Evolutionary conservation across 2,888 invertebrate genomes (phyloP), one percentile per base, ranked within the genome.

Genomic region (Diarsia mendica): DNA sequence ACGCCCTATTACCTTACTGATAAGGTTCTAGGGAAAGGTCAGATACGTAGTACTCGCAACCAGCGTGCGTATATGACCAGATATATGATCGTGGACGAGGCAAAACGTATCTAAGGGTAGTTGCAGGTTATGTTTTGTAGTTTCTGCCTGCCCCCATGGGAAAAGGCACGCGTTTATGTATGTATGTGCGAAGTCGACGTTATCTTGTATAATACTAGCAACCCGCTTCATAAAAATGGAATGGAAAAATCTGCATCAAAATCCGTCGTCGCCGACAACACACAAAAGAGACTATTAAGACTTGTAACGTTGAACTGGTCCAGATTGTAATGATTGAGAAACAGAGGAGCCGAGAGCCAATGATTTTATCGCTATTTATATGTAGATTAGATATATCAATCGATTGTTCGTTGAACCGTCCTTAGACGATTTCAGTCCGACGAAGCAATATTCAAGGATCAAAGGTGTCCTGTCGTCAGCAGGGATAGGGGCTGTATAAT

Each of bases 401-500:
- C 46, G 18, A 51, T 72, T 72, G 44, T 72, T 72, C 51, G 64
- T 6, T 58, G 46, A 77, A 65, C 64, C 44, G 39, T 80, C 15
- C 4, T 33, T 15, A 15, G 28, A 23, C 15, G 49, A 23, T 20
- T 58, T 80, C 46, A n/a, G 80, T 58, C 49, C 20, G 53, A 46
- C 44, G n/a, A 51, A 51, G 23, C 55, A n/a, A 73, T 58, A 6
- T 58, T 46, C 23, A 46, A 58, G 73, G 77, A 65, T 80, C 80
- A 80, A 80, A 77, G 73, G 55, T 64, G 20, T 33, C 73, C 44
- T 64, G 33, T 72, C 49, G 15, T 23, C 51, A 39, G 46, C 39
- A 44, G 20, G 46, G 58, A 74, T 77, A 80, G 65, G 77, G 74
- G 77, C 46, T 60, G 64, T 80, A 67, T 82, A 67, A 82, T 75